These are phyloP conservation scores for Eurois occulta DNA, from an alignment of 2,888 invertebrate species.

Conservation along the genomic window DNA sequence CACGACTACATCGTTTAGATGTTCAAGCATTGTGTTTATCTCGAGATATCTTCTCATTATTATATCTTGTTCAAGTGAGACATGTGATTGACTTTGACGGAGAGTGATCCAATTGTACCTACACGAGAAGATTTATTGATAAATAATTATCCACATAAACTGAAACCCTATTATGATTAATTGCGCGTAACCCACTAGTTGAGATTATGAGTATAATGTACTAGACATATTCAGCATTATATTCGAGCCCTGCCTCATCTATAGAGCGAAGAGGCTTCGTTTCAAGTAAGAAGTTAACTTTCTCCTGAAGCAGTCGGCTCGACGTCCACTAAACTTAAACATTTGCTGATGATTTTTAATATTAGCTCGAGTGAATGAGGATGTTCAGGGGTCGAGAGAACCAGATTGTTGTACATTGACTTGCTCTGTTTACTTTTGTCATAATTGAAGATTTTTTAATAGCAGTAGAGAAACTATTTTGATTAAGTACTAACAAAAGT, in stretches of 20 bases:
- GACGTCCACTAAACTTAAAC: slow-evolving; percentile 28
- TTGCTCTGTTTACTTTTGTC: not conserved
- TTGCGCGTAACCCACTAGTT: slow-evolving; percentile 9
- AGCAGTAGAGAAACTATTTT: not conserved
- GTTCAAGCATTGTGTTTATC: slow-evolving; percentile 8
- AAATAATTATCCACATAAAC: slow-evolving; percentile 34
- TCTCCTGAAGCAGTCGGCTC: not conserved
- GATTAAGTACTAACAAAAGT: not conserved
- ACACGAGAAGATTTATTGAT: slow-evolving; percentile 31
- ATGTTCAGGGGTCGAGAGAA: not conserved
- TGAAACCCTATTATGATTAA: slow-evolving; percentile 36
- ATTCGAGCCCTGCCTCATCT: slow-evolving; percentile 6
- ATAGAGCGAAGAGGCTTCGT: not conserved
- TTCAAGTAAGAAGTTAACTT: slow-evolving; percentile 22
- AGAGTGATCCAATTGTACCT: slow-evolving; percentile 27
- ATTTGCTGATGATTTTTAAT: slow-evolving; percentile 44
- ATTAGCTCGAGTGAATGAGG: slow-evolving; percentile 26
- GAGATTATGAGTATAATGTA: not conserved
- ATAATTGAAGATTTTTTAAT: not conserved
- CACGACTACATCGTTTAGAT: slow-evolving; percentile 5
- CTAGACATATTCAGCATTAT: not conserved
- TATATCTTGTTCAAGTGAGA: slow-evolving; percentile 29
- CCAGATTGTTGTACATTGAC: not conserved
- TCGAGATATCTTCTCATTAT: slow-evolving; percentile 19
- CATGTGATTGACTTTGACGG: slow-evolving; percentile 45